These are phyloP conservation scores for Paratrypauchen microcephalus DNA, from an alignment of 2,797 vertebrate species.

Conservation along the genomic window DNA sequence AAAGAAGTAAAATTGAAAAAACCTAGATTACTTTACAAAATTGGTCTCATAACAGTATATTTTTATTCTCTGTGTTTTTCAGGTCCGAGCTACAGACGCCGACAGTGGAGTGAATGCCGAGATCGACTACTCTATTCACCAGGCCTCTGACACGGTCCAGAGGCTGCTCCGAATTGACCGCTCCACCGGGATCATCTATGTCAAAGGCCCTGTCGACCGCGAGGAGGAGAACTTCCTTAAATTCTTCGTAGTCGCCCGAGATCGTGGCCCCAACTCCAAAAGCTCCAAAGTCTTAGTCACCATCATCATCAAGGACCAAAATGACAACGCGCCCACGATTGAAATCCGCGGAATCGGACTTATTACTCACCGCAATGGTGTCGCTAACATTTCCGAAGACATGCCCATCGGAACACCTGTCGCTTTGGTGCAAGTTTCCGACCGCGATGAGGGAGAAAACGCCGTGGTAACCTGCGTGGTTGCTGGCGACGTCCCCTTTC, in stretches of 20 bases:
- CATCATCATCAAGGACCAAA: constrained; percentile 89
- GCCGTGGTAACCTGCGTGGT: constrained; percentile 96
- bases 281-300: constrained; percentile 87
- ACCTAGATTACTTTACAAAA: background rate
- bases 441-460: constrained; percentile 94
- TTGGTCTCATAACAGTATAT: background rate
- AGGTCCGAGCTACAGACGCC: constrained; percentile 94
- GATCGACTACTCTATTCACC: constrained; percentile 92
- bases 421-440: constrained; percentile 94
- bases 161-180: constrained; percentile 90
- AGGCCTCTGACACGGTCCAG: constrained; percentile 84
- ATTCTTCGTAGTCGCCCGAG: constrained; percentile 90
- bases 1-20: too few species aligned
- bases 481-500: constrained; percentile 92
- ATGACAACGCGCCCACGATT: constrained; percentile 92
- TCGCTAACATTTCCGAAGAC: constrained; percentile 96
- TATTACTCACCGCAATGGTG: constrained; percentile 90
- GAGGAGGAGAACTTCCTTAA: constrained; percentile 89
- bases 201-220: constrained; percentile 90
- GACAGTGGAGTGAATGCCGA: constrained; percentile 91
- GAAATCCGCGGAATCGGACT: constrained; percentile 94
- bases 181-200: constrained; percentile 87
- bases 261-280: constrained; percentile 90
- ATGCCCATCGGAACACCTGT: constrained; percentile 92
- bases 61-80: constrained; percentile 26